Base-by-base conservation (phyloP, 1,140 invertebrate species). In the Leptinotarsa texana region DNA sequence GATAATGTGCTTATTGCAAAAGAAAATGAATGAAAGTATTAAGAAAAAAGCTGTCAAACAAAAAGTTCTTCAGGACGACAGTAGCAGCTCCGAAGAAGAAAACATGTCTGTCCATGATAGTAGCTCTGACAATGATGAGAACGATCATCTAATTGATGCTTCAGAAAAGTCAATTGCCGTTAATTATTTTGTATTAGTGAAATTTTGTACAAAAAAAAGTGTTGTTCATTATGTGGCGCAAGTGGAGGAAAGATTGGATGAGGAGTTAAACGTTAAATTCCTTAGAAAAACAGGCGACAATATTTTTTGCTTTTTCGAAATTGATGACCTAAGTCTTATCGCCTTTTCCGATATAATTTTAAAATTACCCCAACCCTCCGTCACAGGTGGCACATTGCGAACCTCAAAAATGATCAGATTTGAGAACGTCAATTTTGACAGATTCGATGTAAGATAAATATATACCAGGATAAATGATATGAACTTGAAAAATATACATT, bases 31-130 rank as follows among this genome's bases (percentile, higher is more conserved):
- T 15, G 65, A 67, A 24, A 24, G 24, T 57, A n/a, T n/a, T 33
- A 8, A 33, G 27, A 57, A 57, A 57, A 57, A 57, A 17, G 51
- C n/a, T 17, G 51, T 57, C 4, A 57, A 57, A 57, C n/a, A 15
- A 57, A 57, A 57, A 57, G n/a, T 57, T 17, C 15, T 57, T 17
- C 51, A 57, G 51, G n/a, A n/a, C 51, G 51, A 57, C 27, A 33
- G 27, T 33, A 33, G 27, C n/a, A 57, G 51, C n/a, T 13, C 13
- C 13, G 51, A 57, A 57, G 51, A 57, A n/a, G n/a, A 57, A 57
- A n/a, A 57, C n/a, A 57, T 57, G 51, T 57, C 51, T n/a, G n/a
- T 57, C 51, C 51, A 57, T n/a, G 51, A 57, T n/a, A 57, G 51
- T n/a, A 57, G 51, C n/a, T 17, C 51, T 57, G 51, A 57, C n/a